phyloP scores from a whole-genome alignment of 2,888 invertebrate species.

The Torymus auratus region DNA sequence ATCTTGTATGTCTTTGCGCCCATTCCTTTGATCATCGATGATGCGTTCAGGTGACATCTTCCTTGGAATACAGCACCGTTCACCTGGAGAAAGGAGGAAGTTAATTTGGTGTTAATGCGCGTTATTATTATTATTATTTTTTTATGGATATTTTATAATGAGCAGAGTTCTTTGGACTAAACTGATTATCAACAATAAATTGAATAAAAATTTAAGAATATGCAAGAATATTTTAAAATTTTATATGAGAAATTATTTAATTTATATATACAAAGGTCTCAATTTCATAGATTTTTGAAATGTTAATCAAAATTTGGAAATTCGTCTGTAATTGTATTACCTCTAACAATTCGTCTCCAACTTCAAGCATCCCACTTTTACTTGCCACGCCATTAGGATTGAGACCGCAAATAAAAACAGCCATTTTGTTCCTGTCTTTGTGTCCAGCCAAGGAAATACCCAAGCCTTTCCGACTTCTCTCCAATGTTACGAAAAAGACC shows the following conservation, averaged over 20 bases:
- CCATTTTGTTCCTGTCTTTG: constrained; percentile 95
- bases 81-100: constrained; percentile 80
- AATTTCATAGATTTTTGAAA: too few relatives aligned
- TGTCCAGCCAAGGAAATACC: constrained; percentile 97
- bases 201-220: too few relatives aligned
- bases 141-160: too few relatives aligned
- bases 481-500: constrained; percentile 86
- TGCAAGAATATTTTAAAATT: too few relatives aligned
- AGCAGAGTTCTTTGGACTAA: too few relatives aligned
- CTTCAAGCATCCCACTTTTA: constrained; percentile 85
- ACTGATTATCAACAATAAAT: too few relatives aligned
- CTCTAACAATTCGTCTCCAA: constrained; percentile 97
- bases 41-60: constrained; percentile 96
- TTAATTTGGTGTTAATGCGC: neutral
- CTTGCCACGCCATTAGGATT: constrained; percentile 91
- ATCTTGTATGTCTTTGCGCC: constrained; percentile 90
- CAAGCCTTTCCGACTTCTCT: constrained; percentile 86
- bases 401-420: constrained; percentile 97
- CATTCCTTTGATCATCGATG: constrained; percentile 95
- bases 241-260: too few relatives aligned
- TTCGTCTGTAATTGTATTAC: constrained; percentile 76
- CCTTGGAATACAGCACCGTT: constrained; percentile 96
- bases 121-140: too few relatives aligned
- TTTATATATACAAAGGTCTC: too few relatives aligned
- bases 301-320: too few relatives aligned